phyloP scores from a whole-genome alignment of 1,140 invertebrate genomes.

The Vollenhovia emeryi region DNA sequence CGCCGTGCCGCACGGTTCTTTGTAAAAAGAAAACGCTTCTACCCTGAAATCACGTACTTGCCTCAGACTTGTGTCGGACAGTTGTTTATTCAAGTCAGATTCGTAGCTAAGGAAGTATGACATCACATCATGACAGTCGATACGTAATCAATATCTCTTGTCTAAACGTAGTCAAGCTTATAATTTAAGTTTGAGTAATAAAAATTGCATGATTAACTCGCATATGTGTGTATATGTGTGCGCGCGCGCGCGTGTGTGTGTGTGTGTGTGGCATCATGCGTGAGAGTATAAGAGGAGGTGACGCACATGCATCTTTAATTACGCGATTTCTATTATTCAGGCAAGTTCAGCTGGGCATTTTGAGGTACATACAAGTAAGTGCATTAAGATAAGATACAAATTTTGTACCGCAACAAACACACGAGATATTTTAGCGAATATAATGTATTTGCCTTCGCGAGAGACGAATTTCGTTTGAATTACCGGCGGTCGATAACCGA shows the following conservation, averaged over 20 bases:
- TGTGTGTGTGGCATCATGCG: not conserved
- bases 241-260: not conserved
- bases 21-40: not conserved
- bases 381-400: not conserved
- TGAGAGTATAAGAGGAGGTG: not conserved
- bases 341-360: not conserved
- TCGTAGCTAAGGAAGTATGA: constrained; percentile 41
- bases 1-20: not conserved
- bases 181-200: not conserved
- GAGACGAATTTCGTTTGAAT: not conserved
- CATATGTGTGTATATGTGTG: not conserved
- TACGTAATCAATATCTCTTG: constrained; percentile 5
- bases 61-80: not conserved
- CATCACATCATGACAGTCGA: not conserved
- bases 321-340: not conserved
- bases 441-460: not conserved
- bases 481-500: constrained; percentile 2
- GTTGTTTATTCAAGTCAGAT: constrained; percentile 35
- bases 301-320: not conserved
- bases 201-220: not conserved
- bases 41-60: not conserved
- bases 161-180: not conserved
- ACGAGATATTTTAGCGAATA: not conserved
- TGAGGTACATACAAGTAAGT: too few relatives aligned
- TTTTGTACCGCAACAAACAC: not conserved